A percentile compares a stretch with the other conserved stretches of the same genome.
Evolutionary conservation across 2,797 vertebrate genomes (phyloP).

Genomic region (Poecilia gillii): DNA sequence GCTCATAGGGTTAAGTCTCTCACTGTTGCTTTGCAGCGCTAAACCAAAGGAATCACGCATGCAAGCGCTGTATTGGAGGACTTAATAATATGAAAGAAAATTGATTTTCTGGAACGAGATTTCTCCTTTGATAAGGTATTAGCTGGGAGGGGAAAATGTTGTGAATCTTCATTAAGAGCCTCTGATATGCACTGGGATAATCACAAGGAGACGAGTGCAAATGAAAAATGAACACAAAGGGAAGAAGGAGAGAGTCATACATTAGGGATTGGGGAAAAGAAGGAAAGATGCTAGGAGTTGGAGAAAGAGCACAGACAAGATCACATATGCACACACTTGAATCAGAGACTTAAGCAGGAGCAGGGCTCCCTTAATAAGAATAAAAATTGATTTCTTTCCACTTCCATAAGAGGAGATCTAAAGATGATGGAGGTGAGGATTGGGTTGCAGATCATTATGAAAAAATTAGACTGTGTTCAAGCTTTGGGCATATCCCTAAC

Average conservation of each 20-base stretch:
- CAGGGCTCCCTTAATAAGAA: conserved; percentile 77
- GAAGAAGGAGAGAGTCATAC: conserved; percentile 67
- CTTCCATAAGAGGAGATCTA: conserved; percentile 78
- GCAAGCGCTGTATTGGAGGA: conserved; percentile 80
- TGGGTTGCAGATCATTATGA: conserved; percentile 74
- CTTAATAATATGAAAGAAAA: conserved; percentile 88
- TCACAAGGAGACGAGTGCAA: conserved; percentile 68
- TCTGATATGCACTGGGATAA: conserved; percentile 83
- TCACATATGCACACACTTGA: conserved; percentile 59
- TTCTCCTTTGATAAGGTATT: conserved; percentile 88
- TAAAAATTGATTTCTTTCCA: conserved; percentile 82
- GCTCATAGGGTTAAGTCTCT: conserved; percentile 77
- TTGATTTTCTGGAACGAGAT: conserved; percentile 88
- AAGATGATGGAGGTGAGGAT: conserved; percentile 82
- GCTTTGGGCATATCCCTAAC: conserved; percentile 63
- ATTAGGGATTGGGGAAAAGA: conserved; percentile 68
- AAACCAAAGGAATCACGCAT: conserved; percentile 76
- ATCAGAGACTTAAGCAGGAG: conserved; percentile 74
- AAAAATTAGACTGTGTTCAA: conserved; percentile 72
- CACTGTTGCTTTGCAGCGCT: conserved; percentile 68
- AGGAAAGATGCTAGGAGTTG: conserved; percentile 52
- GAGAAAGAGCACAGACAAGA: conserved; percentile 44
- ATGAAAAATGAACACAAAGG: conserved; percentile 80
- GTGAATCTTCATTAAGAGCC: conserved; percentile 87
- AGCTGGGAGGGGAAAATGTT: conserved; percentile 83